Percentiles rank a stretch among this genome's conserved stretches.
Conservation (phyloP, 1,140 invertebrate genomes). For the Zaprionus vittiger region DNA sequence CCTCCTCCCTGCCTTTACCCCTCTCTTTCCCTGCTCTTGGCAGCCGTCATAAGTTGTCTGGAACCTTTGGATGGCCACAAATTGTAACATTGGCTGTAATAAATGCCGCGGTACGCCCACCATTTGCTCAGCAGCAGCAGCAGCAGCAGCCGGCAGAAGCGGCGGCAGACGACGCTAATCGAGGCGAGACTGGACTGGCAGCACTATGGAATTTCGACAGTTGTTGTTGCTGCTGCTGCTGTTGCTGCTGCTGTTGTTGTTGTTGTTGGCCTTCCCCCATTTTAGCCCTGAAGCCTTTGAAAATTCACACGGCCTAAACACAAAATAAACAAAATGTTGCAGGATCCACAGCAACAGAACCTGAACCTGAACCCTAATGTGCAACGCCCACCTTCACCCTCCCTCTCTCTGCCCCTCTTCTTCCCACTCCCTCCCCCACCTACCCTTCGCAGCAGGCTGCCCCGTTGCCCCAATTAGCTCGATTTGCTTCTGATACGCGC, state of each 20-base stretch:
- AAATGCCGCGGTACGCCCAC: conserved; percentile 83
- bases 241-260: conserved; percentile 6
- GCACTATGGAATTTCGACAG: conserved; percentile 76
- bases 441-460: conserved; percentile 26
- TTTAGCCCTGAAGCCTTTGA: conserved; percentile 78
- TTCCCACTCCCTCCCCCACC: conserved; percentile 11
- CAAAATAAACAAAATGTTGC: conserved; percentile 81
- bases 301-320: conserved; percentile 81
- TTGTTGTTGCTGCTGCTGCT: conserved; percentile 20
- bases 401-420: conserved; percentile 44
- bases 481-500: conserved; percentile 84
- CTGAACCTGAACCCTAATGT: conserved; percentile 57
- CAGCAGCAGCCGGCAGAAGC: conserved; percentile 42
- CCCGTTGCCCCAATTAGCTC: conserved; percentile 80
- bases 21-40: background rate
- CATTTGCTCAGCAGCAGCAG: conserved; percentile 64
- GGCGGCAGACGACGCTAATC: conserved; percentile 70
- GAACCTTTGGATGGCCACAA: conserved; percentile 67
- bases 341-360: conserved; percentile 18
- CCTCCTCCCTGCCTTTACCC: background rate
- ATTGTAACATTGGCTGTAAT: conserved; percentile 84
- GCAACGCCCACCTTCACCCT: conserved; percentile 27
- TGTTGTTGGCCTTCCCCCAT: conserved; percentile 23
- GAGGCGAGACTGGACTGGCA: conserved; percentile 46
- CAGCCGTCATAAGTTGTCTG: conserved; percentile 69